These are phyloP conservation scores for Anguilla marmorata DNA, from an alignment of 2,797 vertebrate genomes.

Conservation along the genomic window DNA sequence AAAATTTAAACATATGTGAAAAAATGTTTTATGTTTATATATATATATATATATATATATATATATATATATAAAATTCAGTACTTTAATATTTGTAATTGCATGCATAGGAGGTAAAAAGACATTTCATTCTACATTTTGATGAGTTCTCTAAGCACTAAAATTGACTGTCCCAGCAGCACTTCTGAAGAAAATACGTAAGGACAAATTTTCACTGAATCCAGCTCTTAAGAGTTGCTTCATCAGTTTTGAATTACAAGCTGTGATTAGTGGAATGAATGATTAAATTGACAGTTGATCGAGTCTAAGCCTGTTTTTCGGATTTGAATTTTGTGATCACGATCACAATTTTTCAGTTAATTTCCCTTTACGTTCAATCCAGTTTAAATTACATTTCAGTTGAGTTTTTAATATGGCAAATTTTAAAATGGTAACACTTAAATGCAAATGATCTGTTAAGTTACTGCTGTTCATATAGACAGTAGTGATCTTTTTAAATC, in stretches of 20 bases:
- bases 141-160: neutral
- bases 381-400: neutral
- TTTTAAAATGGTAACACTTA: constrained; percentile 3
- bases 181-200: too few species aligned
- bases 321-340: neutral
- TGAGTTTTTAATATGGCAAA: neutral
- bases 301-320: neutral
- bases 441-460: neutral
- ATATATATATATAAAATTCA: too few species aligned
- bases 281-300: neutral
- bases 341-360: neutral
- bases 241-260: neutral
- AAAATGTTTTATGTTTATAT: too few species aligned
- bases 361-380: neutral
- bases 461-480: neutral
- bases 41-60: too few species aligned
- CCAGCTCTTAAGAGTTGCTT: too few species aligned
- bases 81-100: too few species aligned
- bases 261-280: neutral
- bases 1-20: too few species aligned
- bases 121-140: too few species aligned
- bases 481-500: neutral
- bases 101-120: too few species aligned
- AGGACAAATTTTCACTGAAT: too few species aligned
- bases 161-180: neutral